These are phyloP conservation scores for Panthera uncia DNA, from an alignment of 2,113 vertebrate genomes.

Conservation along the genomic window DNA sequence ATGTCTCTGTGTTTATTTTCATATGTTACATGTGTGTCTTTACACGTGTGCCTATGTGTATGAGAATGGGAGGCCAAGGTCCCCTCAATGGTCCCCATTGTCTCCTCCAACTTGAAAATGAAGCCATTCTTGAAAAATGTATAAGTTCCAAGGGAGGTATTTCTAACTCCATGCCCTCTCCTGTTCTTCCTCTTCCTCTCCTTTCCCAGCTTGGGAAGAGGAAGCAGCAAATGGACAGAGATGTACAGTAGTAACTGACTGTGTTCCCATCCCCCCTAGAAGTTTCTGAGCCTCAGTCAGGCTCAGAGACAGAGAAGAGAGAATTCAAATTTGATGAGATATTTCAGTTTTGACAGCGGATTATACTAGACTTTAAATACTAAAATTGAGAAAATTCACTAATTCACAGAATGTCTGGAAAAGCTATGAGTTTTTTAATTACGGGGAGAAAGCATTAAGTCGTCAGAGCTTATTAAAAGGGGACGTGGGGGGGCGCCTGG, in stretches of 20 bases:
- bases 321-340: neutral
- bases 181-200: neutral
- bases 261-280: rapidly evolving
- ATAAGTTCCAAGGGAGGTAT: neutral
- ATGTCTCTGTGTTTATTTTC: neutral
- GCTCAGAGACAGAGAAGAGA: neutral
- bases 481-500: neutral
- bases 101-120: neutral
- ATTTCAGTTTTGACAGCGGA: neutral
- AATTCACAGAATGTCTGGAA: neutral
- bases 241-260: neutral
- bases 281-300: neutral
- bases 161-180: neutral
- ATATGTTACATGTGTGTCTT: neutral
- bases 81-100: rapidly evolving
- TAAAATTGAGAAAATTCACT: neutral
- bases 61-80: neutral
- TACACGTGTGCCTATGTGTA: neutral
- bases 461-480: neutral
- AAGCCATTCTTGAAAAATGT: neutral
- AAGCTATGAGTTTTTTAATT: neutral
- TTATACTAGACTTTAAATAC: neutral
- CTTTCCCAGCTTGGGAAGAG: neutral
- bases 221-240: neutral
- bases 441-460: neutral